Evolutionary conservation across 2,797 vertebrate genomes (phyloP), one percentile per base, ranked within the genome.

Genomic region (Gobio occitaniae): DNA sequence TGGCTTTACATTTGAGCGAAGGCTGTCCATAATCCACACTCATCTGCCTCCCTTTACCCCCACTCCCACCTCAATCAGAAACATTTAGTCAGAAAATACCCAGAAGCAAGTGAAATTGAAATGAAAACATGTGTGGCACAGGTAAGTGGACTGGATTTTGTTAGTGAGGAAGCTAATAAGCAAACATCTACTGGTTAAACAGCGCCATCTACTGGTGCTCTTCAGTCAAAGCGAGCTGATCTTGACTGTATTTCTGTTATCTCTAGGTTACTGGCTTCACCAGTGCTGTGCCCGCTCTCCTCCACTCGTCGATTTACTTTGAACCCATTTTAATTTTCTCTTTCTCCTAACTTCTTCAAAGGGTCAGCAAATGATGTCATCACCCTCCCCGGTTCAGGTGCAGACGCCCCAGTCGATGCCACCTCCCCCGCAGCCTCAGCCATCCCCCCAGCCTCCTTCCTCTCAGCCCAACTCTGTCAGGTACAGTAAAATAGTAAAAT

Each of bases 401-500:
- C 96, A 95, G 89, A 97, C 97, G 0, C 96, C 97, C 0, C 97
- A 97, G 80, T 94, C 97, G 0, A 99, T 99, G 98, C 97, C 97
- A 0, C 98, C 97, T 0, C 98, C 98, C 0, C 97, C 98, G 0
- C 97, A 97, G 90, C 95, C 95, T 0, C 96, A 96, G 92, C 98
- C 98, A 0, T 98, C 98, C 0, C 97, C 97, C 0, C 98, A 99
- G 88, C 97, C 98, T 0, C 95, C 97, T 5, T 92, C 88, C 70
- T 98, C 97, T 0, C 98, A 99, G 92, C 97, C 97, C 85, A 98
- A 97, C 93, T 99, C 97, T 0, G 97, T 91, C 91, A 94, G 95
- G 95, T 95, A 88, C 52, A 41, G 36, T 71, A 4, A 66, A 80
- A 50, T 52, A 19, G 36, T 36, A 48, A 15, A 0, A 12, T 8